Conservation (phyloP, 1,140 invertebrate genomes). For the Drosophila mayri region DNA sequence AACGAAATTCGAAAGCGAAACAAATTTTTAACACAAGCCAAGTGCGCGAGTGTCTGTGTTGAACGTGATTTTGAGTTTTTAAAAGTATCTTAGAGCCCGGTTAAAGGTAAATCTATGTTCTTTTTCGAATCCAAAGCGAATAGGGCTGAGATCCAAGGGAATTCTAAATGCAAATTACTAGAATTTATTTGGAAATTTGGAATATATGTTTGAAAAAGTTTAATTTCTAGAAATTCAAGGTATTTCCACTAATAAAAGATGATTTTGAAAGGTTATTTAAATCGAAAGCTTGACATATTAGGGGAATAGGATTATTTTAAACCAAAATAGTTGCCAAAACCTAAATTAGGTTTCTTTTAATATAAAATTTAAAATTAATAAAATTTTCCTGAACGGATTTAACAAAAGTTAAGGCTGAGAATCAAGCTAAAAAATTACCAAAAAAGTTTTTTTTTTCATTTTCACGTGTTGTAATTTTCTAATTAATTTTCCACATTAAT, state of each 20-base stretch:
- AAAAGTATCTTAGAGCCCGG: constrained; percentile 15
- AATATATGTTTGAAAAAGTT: neutral
- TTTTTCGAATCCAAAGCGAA: neutral
- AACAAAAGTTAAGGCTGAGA: no score
- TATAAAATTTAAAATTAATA: no score
- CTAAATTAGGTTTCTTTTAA: neutral
- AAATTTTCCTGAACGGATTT: no score
- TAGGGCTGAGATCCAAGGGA: neutral
- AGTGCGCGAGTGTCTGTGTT: constrained; percentile 50
- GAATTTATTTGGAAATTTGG: neutral
- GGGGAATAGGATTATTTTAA: neutral
- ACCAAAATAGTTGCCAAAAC: neutral
- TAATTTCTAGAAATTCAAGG: neutral
- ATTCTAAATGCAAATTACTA: constrained; percentile 1
- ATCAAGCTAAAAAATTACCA: no score
- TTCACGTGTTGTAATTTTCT: no score
- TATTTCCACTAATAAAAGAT: neutral
- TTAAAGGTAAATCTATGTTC: constrained; percentile 39
- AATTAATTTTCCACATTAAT: no score
- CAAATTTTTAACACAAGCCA: constrained; percentile 18
- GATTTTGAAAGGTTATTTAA: neutral
- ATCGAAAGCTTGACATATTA: neutral
- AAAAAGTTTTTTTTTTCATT: no score
- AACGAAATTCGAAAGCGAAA: constrained; percentile 19
- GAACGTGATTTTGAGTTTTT: constrained; percentile 34